Evolutionary conservation across 2,797 vertebrate species (phyloP), one percentile per base, ranked within the genome.

Genomic region (Rhabdophis nuchalis): DNA sequence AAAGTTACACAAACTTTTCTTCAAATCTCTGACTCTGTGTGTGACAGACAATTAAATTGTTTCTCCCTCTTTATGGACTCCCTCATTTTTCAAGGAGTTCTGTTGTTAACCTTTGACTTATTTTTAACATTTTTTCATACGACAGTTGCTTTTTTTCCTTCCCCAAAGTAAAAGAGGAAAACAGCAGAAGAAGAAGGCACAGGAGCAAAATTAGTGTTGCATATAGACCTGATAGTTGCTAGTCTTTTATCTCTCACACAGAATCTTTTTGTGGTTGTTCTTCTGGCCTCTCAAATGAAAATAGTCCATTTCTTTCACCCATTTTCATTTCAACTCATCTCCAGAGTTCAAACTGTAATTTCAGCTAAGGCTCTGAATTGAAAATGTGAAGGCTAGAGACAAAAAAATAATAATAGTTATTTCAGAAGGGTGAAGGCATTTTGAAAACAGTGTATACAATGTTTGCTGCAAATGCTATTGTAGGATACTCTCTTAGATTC

Each of bases 1-100:
- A 61, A 13, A 61, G 11, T 61, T 61, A 29, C 58, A 60, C 92
- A n/a, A 93, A 60, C 36, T 86, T 95, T 95, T 93, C 94, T 95
- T 95, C 64, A 89, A 89, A 88, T 3, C 0, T 16, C 92, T 72
- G 61, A 8, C 57, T 58, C 89, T 93, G 86, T 92, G 89, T 46
- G 89, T 46, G 25, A 29, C 93, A 77, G 89, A 41, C 92, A 50
- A 36, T 0, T 61, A 90, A 94, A 90, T 85, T 29, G n/a, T 54
- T 20, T 93, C n/a, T 2, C 0, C 1, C 57, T 0, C 20, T 88
- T 86, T 92, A 90, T 90, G 87, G 82, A 29, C 46, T 90, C 86
- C 50, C 5, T 85, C 36, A 52, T 92, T 92, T 92, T 90, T 90
- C 58, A 57, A 56, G 90, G 77, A 25, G 93, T 23, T 52, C 91